Conservation (phyloP, 2,888 invertebrate species). For the Epinotia demarniana region DNA sequence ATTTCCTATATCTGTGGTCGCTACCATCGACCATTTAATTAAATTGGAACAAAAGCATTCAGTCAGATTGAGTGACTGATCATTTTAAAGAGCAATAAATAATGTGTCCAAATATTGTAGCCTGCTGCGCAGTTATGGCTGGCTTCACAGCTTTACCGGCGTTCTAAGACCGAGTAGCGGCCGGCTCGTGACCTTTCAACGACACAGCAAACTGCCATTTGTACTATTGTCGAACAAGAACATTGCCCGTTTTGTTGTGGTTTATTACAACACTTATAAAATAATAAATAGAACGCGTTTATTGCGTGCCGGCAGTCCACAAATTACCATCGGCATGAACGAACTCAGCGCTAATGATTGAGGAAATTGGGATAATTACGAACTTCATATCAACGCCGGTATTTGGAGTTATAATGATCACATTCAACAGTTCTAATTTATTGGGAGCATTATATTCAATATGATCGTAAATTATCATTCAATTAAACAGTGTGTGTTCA, state of each 20-base stretch:
- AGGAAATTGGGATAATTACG: slow-evolving; percentile 64
- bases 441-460: slow-evolving; percentile 18
- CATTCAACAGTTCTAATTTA: slow-evolving; percentile 48
- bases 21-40: neutral
- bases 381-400: slow-evolving; percentile 61
- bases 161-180: slow-evolving; percentile 1
- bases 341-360: slow-evolving; percentile 58
- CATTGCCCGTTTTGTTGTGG: slow-evolving; percentile 36
- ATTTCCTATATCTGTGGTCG: no score
- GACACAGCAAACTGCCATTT: slow-evolving; percentile 28
- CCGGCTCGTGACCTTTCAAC: slow-evolving; percentile 26
- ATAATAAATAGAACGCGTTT: slow-evolving; percentile 48
- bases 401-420: slow-evolving; percentile 56
- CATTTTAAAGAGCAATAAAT: slow-evolving; percentile 12
- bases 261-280: slow-evolving; percentile 44
- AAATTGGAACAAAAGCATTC: neutral
- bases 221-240: slow-evolving; percentile 37
- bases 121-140: neutral
- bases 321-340: slow-evolving; percentile 65
- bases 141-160: slow-evolving; percentile 27
- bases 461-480: slow-evolving; percentile 6
- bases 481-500: neutral
- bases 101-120: slow-evolving; percentile 15
- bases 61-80: slow-evolving; percentile 4
- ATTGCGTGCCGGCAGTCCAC: slow-evolving; percentile 62